phyloP scores from a whole-genome alignment of 2,888 invertebrate species.

The Pheosia tremula region DNA sequence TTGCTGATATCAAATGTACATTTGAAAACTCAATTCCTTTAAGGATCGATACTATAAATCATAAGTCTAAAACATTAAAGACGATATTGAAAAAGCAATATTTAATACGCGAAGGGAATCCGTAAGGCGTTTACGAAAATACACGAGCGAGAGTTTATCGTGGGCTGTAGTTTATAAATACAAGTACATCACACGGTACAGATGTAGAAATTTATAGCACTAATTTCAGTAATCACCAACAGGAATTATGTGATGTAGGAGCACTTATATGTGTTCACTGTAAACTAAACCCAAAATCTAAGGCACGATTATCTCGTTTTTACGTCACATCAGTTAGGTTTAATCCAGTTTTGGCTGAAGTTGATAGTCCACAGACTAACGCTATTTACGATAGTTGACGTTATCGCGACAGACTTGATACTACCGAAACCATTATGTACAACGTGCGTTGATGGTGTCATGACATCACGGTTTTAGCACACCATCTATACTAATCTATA shows the following conservation, averaged over 20 bases:
- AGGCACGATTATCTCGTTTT: constrained; percentile 64
- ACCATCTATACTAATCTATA: no score
- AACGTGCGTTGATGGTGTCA: constrained; percentile 46
- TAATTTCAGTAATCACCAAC: constrained; percentile 20
- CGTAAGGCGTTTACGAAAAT: neutral
- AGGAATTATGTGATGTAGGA: constrained; percentile 17
- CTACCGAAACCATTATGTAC: constrained; percentile 71
- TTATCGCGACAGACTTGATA: constrained; percentile 68
- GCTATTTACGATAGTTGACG: constrained; percentile 73
- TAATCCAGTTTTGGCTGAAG: constrained; percentile 62
- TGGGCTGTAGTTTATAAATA: constrained; percentile 11
- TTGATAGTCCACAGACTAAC: constrained; percentile 66
- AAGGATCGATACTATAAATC: neutral
- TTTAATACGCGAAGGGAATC: neutral
- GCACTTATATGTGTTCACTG: constrained; percentile 14
- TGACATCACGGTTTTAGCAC: constrained; percentile 44
- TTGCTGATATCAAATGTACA: neutral
- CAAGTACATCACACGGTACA: constrained; percentile 17
- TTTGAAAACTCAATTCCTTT: neutral
- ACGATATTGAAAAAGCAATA: neutral
- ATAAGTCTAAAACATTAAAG: neutral
- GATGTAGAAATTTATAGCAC: constrained; percentile 14
- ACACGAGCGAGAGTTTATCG: neutral
- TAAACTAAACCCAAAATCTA: constrained; percentile 24
- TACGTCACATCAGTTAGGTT: constrained; percentile 63